These are phyloP conservation scores for Lucinisca nassula DNA, from an alignment of 2,888 invertebrate species.

Conservation along the genomic window DNA sequence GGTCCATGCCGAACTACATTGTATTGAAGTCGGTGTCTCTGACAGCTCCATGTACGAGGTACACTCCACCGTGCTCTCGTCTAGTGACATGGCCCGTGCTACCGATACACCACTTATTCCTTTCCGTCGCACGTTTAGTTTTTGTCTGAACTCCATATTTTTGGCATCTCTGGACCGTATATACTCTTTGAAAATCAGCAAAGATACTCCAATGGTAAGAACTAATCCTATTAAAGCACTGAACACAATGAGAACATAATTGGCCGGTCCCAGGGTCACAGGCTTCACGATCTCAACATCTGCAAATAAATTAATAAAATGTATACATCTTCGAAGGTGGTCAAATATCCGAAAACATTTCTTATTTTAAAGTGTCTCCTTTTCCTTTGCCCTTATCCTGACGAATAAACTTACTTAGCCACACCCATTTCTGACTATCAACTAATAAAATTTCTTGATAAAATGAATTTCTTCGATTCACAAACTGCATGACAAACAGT, in stretches of 20 bases:
- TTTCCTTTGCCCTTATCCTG: no score
- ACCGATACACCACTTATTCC: slow-evolving; percentile 68
- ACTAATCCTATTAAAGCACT: slow-evolving; percentile 58
- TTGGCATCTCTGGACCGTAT: slow-evolving; percentile 42
- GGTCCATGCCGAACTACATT: slow-evolving; percentile 67
- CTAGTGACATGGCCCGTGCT: slow-evolving; percentile 12
- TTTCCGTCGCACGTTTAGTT: slow-evolving; percentile 64
- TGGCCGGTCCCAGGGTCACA: slow-evolving; percentile 59
- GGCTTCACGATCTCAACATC: slow-evolving; percentile 60
- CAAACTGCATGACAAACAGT: no score
- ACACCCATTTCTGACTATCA: no score
- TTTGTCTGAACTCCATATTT: slow-evolving; percentile 53
- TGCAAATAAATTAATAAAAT: slow-evolving; percentile 38
- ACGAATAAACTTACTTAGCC: no score
- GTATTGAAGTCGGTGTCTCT: slow-evolving; percentile 70
- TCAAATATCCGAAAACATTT: no score
- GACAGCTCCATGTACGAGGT: slow-evolving; percentile 70
- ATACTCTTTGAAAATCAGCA: slow-evolving; percentile 62
- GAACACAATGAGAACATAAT: slow-evolving; percentile 62
- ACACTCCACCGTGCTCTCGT: slow-evolving; percentile 54
- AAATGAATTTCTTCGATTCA: no score
- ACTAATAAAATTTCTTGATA: no score
- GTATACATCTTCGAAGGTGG: no score
- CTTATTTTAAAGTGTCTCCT: no score
- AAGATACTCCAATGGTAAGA: slow-evolving; percentile 51